These are phyloP conservation scores for Arvicanthis niloticus DNA, from an alignment of 2,113 vertebrate genomes.

Conservation along the genomic window DNA sequence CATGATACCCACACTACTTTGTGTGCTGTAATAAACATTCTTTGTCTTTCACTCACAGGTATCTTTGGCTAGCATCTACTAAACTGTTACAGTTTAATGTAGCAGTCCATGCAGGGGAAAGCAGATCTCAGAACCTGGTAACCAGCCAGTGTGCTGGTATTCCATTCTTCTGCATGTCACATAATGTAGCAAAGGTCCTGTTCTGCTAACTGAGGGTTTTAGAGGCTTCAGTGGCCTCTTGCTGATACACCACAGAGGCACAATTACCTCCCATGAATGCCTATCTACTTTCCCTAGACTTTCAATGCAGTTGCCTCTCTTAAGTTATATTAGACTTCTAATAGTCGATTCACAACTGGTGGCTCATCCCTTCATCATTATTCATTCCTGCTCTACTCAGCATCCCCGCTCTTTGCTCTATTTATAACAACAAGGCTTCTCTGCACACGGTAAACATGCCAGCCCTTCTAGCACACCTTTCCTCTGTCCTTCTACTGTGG, in stretches of 20 bases:
- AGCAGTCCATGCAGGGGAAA: neutral
- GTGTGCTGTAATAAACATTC: neutral
- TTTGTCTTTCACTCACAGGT: neutral
- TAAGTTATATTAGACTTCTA: neutral
- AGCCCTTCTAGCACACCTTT: slow-evolving; percentile 2
- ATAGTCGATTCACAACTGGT: neutral
- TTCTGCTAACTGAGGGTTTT: neutral
- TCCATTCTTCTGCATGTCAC: accelerated
- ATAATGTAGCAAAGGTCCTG: neutral
- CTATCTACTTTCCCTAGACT: neutral
- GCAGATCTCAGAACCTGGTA: neutral
- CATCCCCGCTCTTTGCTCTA: neutral
- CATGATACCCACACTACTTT: neutral
- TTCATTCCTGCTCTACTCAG: neutral
- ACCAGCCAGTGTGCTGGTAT: neutral
- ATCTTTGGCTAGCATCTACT: neutral
- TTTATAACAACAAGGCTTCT: neutral
- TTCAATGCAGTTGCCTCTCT: too few relatives aligned
- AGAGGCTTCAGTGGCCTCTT: neutral
- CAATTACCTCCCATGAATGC: neutral
- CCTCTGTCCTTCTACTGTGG: slow-evolving; percentile 13
- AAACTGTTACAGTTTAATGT: neutral
- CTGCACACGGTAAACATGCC: neutral
- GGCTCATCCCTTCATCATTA: neutral
- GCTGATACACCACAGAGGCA: neutral